Conservation (phyloP, 2,888 invertebrate species). For the Fragum sueziense region DNA sequence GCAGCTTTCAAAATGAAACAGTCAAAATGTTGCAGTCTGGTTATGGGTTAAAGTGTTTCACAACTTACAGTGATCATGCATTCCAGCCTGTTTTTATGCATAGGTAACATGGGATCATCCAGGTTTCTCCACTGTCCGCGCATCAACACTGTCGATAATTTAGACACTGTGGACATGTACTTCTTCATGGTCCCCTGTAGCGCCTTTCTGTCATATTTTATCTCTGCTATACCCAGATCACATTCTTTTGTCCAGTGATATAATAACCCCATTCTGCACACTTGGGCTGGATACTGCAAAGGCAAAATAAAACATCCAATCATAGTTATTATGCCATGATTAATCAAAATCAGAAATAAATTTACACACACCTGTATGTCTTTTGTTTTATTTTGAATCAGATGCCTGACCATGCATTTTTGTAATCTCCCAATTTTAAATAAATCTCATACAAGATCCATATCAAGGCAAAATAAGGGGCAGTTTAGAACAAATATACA, state of each 20-base stretch:
- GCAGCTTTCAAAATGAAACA: too few species aligned
- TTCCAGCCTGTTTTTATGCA: constrained; percentile 80
- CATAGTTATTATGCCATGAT: too few species aligned
- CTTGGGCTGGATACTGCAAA: constrained; percentile 82
- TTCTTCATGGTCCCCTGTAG: constrained; percentile 76
- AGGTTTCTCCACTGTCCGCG: constrained; percentile 75
- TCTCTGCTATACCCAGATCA: constrained; percentile 79
- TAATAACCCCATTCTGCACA: constrained; percentile 80
- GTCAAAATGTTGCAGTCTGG: not conserved
- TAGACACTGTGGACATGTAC: constrained; percentile 74
- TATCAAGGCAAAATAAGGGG: too few species aligned
- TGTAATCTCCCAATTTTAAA: too few species aligned
- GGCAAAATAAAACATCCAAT: too few species aligned
- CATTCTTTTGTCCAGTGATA: constrained; percentile 82
- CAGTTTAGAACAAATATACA: too few species aligned
- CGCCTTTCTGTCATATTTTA: constrained; percentile 80
- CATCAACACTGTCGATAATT: constrained; percentile 73
- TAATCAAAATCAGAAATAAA: too few species aligned
- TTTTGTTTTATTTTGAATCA: too few species aligned
- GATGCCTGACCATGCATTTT: too few species aligned
- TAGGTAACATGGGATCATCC: constrained; percentile 77
- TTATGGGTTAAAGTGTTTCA: not conserved
- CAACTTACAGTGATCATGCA: constrained; percentile 79
- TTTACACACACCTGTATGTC: too few species aligned
- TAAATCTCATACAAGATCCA: too few species aligned